Evolutionary conservation across 2,888 invertebrate genomes (phyloP), one percentile per base, ranked within the genome.

Genomic region (Drosophila pseudotakahashii): DNA sequence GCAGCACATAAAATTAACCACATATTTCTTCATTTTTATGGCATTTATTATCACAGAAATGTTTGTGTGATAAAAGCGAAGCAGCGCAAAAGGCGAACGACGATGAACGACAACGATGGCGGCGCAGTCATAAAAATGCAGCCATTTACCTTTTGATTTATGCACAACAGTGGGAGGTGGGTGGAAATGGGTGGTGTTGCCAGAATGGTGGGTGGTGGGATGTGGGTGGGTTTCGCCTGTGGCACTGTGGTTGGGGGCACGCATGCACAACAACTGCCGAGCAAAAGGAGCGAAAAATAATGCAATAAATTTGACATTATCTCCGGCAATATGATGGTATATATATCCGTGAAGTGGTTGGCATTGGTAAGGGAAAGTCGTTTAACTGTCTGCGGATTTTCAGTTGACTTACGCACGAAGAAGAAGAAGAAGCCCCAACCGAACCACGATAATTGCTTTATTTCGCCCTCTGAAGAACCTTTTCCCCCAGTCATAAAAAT

Each of bases 11-110:
- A 90, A 90, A 89, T 90, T 90, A 89, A 90, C 90, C 89, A 89
- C 90, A 89, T 89, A 89, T 89, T 90, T 90, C 89, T 90, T 90
- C 89, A 89, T 90, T 89, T 86, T 89, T 90, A 90, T 89, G 89
- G 89, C 90, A 89, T 89, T 89, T 89, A 90, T 89, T 89, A 90
- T 89, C 89, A 83, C 86, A 83, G 86, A 81, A 79, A 89, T 83
- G 88, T 88, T 89, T 89, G 89, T 89, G 85, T 85, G 89, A 85
- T 85, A 85, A 85, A 85, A 88, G 89, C 76, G 88, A 84, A 86
- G 81, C 82, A 74, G 66, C 76, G 73, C 80, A 50, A 63, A 62
- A 55, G 69, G 60, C 79, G 74, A 73, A 71, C 75, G 72, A 68
- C 75, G 75, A 74, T 57, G 75, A 61, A 75, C 74, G 70, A 71